Conservation (phyloP, 2,888 invertebrate species). For the Allacma fusca region DNA sequence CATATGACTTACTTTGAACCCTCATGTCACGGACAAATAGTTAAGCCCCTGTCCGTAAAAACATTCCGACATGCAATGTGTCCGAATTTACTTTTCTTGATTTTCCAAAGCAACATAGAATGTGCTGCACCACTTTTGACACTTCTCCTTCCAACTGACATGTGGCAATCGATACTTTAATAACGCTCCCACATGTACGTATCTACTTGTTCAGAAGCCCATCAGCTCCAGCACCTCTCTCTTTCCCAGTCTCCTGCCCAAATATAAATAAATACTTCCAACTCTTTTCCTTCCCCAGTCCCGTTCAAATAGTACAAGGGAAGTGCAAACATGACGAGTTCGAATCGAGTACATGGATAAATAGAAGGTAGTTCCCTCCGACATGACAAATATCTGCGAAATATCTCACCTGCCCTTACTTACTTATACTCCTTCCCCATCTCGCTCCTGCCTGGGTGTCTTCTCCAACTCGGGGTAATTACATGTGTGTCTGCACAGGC, state of each 20-base stretch:
- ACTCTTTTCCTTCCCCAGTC: no score
- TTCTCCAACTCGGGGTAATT: no score
- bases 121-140: not conserved
- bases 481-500: not conserved
- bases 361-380: not conserved
- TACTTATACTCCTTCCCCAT: not conserved
- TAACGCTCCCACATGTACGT: not conserved
- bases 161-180: constrained; percentile 11
- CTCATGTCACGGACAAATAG: not conserved
- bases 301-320: no score
- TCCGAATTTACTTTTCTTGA: no score
- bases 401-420: constrained; percentile 44
- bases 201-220: no score
- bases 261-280: no score
- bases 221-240: no score
- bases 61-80: constrained; percentile 6
- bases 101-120: no score
- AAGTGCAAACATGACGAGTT: no score
- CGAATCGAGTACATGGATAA: not conserved
- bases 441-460: not conserved
- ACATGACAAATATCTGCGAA: constrained; percentile 46
- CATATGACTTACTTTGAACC: no score
- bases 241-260: no score
- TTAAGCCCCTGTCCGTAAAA: not conserved
- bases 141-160: not conserved